Conservation (phyloP, 2,888 invertebrate species). For the Chesias legatella region DNA sequence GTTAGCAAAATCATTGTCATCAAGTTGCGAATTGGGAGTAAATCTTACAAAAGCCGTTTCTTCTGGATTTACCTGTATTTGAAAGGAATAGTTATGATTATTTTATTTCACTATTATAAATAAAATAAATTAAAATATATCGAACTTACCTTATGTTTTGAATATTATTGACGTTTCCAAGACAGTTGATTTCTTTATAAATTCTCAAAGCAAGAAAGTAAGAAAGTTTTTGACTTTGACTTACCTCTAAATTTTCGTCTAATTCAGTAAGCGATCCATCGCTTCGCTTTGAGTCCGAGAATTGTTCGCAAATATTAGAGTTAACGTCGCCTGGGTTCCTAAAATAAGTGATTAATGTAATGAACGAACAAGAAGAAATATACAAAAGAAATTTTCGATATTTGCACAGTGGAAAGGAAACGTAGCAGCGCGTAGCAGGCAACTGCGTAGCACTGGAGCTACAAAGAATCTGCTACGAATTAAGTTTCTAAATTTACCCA, state of each 20-base stretch:
- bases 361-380: not conserved
- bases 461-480: slow-evolving; percentile 2
- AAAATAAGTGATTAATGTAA: slow-evolving; percentile 27
- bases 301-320: slow-evolving; percentile 65
- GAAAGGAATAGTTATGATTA: not conserved
- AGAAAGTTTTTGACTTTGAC: too few relatives aligned
- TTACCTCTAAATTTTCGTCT: slow-evolving; percentile 48
- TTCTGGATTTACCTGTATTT: slow-evolving; percentile 79
- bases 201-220: too few relatives aligned
- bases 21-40: slow-evolving; percentile 83
- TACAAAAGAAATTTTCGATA: too few relatives aligned
- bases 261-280: slow-evolving; percentile 37
- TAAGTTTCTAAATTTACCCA: too few relatives aligned
- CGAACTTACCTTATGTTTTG: too few relatives aligned
- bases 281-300: slow-evolving; percentile 60
- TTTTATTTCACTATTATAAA: too few relatives aligned
- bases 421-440: slow-evolving; percentile 7
- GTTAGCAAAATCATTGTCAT: slow-evolving; percentile 87
- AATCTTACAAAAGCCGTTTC: slow-evolving; percentile 90
- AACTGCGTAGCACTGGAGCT: slow-evolving; percentile 5
- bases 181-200: too few relatives aligned
- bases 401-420: not conserved
- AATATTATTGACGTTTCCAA: too few relatives aligned
- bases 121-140: too few relatives aligned
- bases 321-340: slow-evolving; percentile 64